Evolutionary conservation across 53 echinoderm and acorn worm genomes (phyloP), one percentile per base, ranked within the genome.

Genomic region (Holothuria scabra): DNA sequence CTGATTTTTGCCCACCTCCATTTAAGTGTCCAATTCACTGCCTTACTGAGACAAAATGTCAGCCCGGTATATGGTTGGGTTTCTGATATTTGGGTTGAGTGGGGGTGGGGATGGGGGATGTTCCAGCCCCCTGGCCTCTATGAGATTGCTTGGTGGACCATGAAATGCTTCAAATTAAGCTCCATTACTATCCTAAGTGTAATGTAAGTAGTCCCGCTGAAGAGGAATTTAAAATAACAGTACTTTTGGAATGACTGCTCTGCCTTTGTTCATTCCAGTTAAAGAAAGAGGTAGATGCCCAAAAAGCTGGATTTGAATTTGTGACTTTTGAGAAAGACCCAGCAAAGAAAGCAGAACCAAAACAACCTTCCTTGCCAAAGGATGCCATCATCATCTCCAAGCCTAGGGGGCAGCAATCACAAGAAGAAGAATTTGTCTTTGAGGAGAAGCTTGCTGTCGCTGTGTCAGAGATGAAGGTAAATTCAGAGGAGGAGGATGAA

Each of bases 241-340:
- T 21, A n/a, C 8, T 41, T 41, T 6, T 4, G 41, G 7, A 41
- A 41, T 30, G 44, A 29, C 37, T 71, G 9, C 31, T 18, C 46
- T 46, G 26, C 2, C 30, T 12, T 61, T 76, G 76, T 29, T 82
- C 56, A 11, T 75, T 67, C 34, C 79, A 97, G 97, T 94, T 90
- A 76, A 96, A 97, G 80, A 94, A 84, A 66, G 87, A 86, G 58
- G 88, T 94, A 21, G 90, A 93, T 67, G 94, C 90, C 10, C 90
- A 92, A 59, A 90, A 88, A 66, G 92, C 97, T 31, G 97, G 97
- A 16, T 92, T 97, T 86, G 97, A 97, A 84, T 92, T 96, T 64
- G 80, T 97, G 29, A 38, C 89, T 25, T 84, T 56, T 56, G 19
- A 12, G 59, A 56, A 78, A 56, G 78, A 78, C 20, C 22, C 46